These are phyloP conservation scores for Prunella strophiata DNA, from an alignment of 2,797 vertebrate species.

Conservation along the genomic window DNA sequence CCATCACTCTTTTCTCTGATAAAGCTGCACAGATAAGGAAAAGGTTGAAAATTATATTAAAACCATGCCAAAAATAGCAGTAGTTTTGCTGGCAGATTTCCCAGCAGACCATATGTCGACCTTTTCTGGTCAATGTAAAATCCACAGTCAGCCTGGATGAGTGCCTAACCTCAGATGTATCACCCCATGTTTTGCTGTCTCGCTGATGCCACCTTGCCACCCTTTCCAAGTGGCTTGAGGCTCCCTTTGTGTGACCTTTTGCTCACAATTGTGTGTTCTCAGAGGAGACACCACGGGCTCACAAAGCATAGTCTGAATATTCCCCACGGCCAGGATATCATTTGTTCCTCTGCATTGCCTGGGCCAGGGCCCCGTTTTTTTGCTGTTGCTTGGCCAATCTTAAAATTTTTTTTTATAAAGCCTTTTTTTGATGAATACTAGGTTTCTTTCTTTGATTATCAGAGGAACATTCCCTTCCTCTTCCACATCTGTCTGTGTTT, in stretches of 20 bases:
- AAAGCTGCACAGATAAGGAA: neutral
- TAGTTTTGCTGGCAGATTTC: slow-evolving; percentile 29
- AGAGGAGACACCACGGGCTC: neutral
- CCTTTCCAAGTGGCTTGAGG: neutral
- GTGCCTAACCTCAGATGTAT: neutral
- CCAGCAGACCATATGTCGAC: slow-evolving; percentile 34
- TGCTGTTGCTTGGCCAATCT: neutral
- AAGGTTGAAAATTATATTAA: slow-evolving; percentile 36
- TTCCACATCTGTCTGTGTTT: neutral
- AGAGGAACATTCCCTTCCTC: neutral
- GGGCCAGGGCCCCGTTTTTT: neutral
- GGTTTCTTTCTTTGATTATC: neutral
- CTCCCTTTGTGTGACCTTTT: neutral
- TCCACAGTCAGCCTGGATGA: neutral
- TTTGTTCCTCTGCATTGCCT: neutral
- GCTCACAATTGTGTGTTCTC: neutral
- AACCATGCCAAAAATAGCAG: neutral
- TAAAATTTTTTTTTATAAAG: neutral
- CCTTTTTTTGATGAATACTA: neutral
- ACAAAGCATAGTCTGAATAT: fast-evolving
- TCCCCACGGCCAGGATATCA: neutral
- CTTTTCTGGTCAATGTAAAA: slow-evolving; percentile 49
- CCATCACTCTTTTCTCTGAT: neutral
- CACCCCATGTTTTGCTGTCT: neutral
- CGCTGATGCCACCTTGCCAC: neutral